Conservation (phyloP, 2,797 vertebrate species). For the Phoxinus dragarum region DNA sequence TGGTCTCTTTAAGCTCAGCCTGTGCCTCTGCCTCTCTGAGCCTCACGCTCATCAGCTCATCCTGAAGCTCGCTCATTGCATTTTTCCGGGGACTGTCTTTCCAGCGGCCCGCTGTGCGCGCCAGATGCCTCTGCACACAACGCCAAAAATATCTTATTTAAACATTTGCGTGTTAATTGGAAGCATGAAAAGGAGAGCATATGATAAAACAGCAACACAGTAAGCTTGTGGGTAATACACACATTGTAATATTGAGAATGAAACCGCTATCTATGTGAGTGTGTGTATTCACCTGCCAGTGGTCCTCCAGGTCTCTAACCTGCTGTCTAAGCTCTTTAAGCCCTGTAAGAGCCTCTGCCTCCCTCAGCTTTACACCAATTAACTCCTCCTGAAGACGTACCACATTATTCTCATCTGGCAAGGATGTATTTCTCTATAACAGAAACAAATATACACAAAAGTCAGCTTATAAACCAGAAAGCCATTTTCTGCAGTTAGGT, state of each 20-base stretch:
- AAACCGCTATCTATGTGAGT: background rate
- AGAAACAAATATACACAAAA: conserved; percentile 41
- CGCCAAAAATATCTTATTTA: background rate
- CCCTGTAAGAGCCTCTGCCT: conserved; percentile 91
- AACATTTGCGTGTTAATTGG: background rate
- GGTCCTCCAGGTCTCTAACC: conserved; percentile 93
- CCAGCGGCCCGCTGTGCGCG: conserved; percentile 91
- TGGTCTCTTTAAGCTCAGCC: conserved; percentile 89
- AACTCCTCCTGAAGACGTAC: conserved; percentile 94
- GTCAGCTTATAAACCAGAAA: background rate
- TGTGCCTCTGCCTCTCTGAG: conserved; percentile 94
- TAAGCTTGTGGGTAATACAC: background rate
- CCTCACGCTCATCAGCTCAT: conserved; percentile 94
- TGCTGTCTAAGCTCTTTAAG: conserved; percentile 94
- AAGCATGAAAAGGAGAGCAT: background rate
- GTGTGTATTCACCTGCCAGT: conserved; percentile 90
- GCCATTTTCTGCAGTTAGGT: background rate
- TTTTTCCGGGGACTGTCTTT: conserved; percentile 93
- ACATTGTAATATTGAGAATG: background rate
- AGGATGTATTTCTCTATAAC: conserved; percentile 87
- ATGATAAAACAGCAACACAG: background rate
- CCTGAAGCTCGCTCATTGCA: conserved; percentile 89
- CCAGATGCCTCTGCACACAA: conserved; percentile 86
- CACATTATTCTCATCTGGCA: conserved; percentile 96
- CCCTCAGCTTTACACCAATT: conserved; percentile 93